A percentile compares a stretch with the other conserved stretches of the same genome.
Conservation (phyloP, 2,113 vertebrate species). For the Lepus americanus region DNA sequence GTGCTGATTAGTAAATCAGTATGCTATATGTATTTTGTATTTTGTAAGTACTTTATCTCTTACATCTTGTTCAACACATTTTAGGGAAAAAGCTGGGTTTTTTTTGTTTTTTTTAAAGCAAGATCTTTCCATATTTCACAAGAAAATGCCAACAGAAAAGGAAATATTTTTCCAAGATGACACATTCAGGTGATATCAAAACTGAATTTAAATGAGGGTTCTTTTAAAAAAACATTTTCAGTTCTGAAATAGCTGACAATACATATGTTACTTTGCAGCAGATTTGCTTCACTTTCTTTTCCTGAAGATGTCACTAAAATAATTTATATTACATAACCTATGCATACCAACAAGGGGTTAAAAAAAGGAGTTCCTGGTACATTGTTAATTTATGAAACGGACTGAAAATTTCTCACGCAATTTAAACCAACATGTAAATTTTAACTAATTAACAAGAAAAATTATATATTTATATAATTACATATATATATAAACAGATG, state of each 20-base stretch:
- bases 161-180: neutral
- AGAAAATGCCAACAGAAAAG: neutral
- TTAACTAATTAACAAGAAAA: constrained; percentile 47
- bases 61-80: neutral
- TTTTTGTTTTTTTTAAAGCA: neutral
- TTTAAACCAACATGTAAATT: neutral
- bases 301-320: neutral
- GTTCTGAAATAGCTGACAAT: constrained; percentile 39
- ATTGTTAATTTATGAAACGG: neutral
- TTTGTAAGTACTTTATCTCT: neutral
- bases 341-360: neutral
- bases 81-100: neutral
- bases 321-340: neutral
- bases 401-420: neutral
- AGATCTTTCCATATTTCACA: neutral
- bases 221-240: constrained; percentile 24
- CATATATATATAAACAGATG: neutral
- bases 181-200: constrained; percentile 2
- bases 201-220: constrained; percentile 9
- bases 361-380: neutral
- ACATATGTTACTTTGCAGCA: neutral
- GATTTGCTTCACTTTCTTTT: constrained; percentile 5
- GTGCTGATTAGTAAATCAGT: neutral
- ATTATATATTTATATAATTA: neutral
- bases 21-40: neutral